Evolutionary conservation across 2,888 invertebrate genomes (phyloP), one percentile per base, ranked within the genome.

Genomic region (Ochropleura leucogaster): DNA sequence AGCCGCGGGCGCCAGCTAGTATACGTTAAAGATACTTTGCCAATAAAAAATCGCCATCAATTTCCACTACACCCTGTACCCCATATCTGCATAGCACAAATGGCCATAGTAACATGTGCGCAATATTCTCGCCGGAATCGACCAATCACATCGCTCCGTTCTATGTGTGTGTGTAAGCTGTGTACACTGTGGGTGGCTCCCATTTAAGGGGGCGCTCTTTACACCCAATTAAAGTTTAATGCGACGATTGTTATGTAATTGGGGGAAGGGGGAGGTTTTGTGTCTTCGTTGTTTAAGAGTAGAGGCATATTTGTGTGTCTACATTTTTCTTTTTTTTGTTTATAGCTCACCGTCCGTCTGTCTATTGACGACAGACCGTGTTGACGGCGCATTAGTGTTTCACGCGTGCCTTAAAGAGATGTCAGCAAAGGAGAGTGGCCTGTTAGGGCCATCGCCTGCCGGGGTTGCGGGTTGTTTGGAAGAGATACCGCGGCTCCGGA

Each of bases 71-170:
- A 91, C 0, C 88, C 93, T 93, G 90, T 94, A 92, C 60, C 59
- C 14, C 73, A 72, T 85, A 92, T 92, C 91, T 90, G 91, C 92
- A 92, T 93, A 92, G 92, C 88, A 90, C 89, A 91, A 92, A 91
- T 90, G 85, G 88, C 89, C 86, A 77, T 74, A 87, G 78, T 74
- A 87, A 88, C 89, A 89, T 89, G 88, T 90, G 87, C 90, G 87
- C 88, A 84, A 81, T 79, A 76, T 82, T 72, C 63, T 44, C 64
- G 72, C n/a, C 62, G 10, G 9, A 64, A 10, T 72, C 79, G 53
- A 74, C 94, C 92, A 94, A 93, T 93, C 80, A 77, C 70, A 68
- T n/a, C 1, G 53, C 62, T 20, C 57, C 65, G 60, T 53, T 60
- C 60, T 51, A 20, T 71, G 67, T 72, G 77, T 82, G 77, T 82